These are phyloP conservation scores for Noctua comes DNA, from an alignment of 2,888 invertebrate species.

Conservation along the genomic window DNA sequence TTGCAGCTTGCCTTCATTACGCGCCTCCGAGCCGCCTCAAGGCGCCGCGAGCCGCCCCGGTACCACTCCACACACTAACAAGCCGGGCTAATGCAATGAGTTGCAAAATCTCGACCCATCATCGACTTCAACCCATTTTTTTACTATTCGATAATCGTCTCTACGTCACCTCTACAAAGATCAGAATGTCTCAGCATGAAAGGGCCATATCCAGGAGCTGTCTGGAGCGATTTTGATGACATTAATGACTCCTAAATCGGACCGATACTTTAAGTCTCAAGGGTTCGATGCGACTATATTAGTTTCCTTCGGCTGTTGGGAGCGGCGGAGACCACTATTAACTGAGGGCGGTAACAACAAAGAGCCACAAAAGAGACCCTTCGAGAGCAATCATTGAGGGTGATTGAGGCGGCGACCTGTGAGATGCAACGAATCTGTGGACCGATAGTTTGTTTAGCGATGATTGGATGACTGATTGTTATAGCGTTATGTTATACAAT, in stretches of 20 bases:
- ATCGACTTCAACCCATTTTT: conserved; percentile 63
- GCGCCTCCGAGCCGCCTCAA: conserved; percentile 69
- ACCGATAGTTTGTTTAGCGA: conserved; percentile 73
- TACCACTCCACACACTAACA: conserved; percentile 83
- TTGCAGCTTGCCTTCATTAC: conserved; percentile 88
- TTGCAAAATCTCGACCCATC: conserved; percentile 84
- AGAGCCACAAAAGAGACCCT: conserved; percentile 75
- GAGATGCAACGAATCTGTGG: conserved; percentile 72
- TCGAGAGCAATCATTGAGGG: conserved; percentile 80
- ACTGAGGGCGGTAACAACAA: conserved; percentile 84
- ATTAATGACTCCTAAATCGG: conserved; percentile 87
- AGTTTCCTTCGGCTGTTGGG: conserved; percentile 75
- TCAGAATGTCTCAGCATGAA: conserved; percentile 65
- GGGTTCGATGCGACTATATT: conserved; percentile 78
- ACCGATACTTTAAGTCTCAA: conserved; percentile 80
- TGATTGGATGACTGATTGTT: conserved; percentile 66
- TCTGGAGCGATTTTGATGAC: conserved; percentile 84
- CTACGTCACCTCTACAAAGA: conserved; percentile 67
- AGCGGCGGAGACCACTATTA: conserved; percentile 77
- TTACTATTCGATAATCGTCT: conserved; percentile 70
- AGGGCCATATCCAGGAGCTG: conserved; percentile 82
- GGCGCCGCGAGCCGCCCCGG: conserved; percentile 57
- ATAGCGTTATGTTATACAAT: conserved; percentile 36
- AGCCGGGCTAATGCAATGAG: conserved; percentile 90
- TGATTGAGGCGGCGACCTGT: conserved; percentile 79